phyloP scores from a whole-genome alignment of 2,888 invertebrate species.

The Nymphalis c-album region DNA sequence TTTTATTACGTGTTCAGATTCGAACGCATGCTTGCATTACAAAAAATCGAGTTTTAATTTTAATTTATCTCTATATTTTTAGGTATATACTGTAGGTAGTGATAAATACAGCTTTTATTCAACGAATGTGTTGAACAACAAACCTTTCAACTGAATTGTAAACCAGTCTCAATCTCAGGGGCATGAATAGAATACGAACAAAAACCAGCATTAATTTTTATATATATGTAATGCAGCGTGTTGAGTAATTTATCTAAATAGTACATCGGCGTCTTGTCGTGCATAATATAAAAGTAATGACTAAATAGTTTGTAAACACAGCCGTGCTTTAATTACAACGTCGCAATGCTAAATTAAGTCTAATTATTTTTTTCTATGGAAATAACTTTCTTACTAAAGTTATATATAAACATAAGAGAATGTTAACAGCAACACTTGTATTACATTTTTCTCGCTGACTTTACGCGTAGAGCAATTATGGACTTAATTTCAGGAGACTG shows the following conservation, averaged over 20 bases:
- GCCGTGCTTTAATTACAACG: slow-evolving; percentile 27
- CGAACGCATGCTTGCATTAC: too few relatives aligned
- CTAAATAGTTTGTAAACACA: slow-evolving; percentile 11
- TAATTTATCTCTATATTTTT: too few relatives aligned
- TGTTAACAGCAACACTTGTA: slow-evolving; percentile 15
- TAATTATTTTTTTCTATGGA: slow-evolving; percentile 22
- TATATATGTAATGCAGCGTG: slow-evolving; percentile 9
- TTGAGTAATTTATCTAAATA: slow-evolving; percentile 37
- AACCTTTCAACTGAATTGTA: too few relatives aligned
- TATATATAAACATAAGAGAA: slow-evolving; percentile 24
- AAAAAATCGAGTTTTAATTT: too few relatives aligned
- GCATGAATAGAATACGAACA: too few relatives aligned
- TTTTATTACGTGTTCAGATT: too few relatives aligned
- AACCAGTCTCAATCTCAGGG: too few relatives aligned
- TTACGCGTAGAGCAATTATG: slow-evolving; percentile 15
- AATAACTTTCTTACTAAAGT: slow-evolving; percentile 12
- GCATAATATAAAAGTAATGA: slow-evolving; percentile 30
- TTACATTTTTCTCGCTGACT: slow-evolving; percentile 15
- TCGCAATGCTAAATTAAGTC: slow-evolving; percentile 5
- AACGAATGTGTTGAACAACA: too few relatives aligned
- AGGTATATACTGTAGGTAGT: too few relatives aligned
- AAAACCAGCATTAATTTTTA: background rate
- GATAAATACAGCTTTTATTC: background rate
- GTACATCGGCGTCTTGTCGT: slow-evolving; percentile 31
- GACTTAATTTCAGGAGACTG: slow-evolving; percentile 8